These are phyloP conservation scores for Toxotes chatareus DNA, from an alignment of 2,113 vertebrate genomes.

Conservation along the genomic window DNA sequence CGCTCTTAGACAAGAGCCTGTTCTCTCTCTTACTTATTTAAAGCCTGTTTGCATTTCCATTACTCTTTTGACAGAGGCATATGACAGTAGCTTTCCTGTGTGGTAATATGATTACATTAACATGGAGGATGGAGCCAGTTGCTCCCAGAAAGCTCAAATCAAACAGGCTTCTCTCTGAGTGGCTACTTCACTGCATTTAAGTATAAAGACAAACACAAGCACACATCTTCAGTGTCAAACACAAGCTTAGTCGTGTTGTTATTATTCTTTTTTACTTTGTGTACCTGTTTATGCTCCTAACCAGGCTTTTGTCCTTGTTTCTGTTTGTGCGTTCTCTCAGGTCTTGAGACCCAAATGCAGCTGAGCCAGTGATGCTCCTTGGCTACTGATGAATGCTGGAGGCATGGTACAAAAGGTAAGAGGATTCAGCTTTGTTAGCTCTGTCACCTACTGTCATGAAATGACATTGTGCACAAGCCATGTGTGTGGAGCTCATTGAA, in stretches of 20 bases:
- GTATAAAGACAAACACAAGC: slow-evolving; percentile 31
- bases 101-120: slow-evolving; percentile 78
- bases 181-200: slow-evolving; percentile 34
- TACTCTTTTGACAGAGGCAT: slow-evolving; percentile 69
- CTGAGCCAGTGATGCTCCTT: neutral
- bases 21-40: slow-evolving; percentile 62
- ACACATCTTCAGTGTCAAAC: slow-evolving; percentile 7
- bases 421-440: neutral
- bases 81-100: slow-evolving; percentile 71
- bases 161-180: slow-evolving; percentile 40
- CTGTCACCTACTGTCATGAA: neutral
- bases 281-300: neutral
- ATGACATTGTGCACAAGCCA: too few relatives aligned
- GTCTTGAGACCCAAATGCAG: neutral
- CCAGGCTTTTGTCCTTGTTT: neutral
- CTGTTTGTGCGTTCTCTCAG: neutral
- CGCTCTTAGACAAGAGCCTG: slow-evolving; percentile 50
- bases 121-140: slow-evolving; percentile 61
- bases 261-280: neutral
- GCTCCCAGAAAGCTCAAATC: slow-evolving; percentile 45
- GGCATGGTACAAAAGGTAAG: neutral
- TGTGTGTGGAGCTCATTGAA: too few relatives aligned
- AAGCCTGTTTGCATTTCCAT: slow-evolving; percentile 67
- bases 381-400: neutral
- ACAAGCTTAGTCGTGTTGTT: neutral